These are phyloP conservation scores for Oreotragus oreotragus DNA, from an alignment of 2,113 vertebrate genomes.

Conservation along the genomic window DNA sequence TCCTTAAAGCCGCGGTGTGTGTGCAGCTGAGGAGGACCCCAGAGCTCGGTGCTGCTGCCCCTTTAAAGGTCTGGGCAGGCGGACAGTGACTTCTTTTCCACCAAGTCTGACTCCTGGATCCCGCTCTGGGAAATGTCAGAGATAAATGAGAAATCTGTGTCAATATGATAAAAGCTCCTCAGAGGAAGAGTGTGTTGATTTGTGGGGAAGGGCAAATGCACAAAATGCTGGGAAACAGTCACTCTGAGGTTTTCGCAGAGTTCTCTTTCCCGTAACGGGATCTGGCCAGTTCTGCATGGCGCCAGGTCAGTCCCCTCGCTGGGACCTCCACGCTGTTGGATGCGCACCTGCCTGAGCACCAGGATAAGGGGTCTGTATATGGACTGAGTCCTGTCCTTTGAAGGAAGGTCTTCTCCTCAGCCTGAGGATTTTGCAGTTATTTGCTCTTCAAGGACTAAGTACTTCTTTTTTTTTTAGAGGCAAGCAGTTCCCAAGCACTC, in stretches of 20 bases:
- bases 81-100: neutral
- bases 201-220: neutral
- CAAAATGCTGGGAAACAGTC: neutral
- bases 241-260: neutral
- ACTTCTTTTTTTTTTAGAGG: neutral
- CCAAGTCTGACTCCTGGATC: neutral
- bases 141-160: neutral
- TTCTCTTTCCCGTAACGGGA: neutral
- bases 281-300: neutral
- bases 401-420: neutral
- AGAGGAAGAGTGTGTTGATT: neutral
- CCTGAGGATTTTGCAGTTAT: neutral
- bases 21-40: neutral
- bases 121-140: neutral
- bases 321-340: neutral
- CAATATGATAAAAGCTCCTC: neutral
- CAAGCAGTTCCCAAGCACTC: neutral
- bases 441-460: neutral
- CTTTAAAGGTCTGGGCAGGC: neutral
- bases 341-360: neutral
- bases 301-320: neutral
- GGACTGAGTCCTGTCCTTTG: neutral
- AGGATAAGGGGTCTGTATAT: neutral
- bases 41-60: neutral
- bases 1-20: neutral